Conservation (phyloP, 2,113 vertebrate species). For the Ptychochromis oligacanthus region DNA sequence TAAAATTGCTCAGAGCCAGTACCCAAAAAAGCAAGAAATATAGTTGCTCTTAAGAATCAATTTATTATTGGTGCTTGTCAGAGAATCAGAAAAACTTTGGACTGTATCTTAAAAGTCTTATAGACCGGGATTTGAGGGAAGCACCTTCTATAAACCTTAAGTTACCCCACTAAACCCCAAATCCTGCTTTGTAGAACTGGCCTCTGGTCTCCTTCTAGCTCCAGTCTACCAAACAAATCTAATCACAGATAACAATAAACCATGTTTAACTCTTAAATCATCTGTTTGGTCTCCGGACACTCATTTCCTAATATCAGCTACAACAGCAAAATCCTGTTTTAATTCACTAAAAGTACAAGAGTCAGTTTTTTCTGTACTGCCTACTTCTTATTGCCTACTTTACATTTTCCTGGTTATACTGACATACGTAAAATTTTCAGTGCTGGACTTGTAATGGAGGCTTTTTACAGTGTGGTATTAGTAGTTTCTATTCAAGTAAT, state of each 20-base stretch:
- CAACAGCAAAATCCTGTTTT: background rate
- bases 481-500: background rate
- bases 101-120: too few relatives aligned
- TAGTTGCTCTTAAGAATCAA: too few relatives aligned
- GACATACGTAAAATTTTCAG: background rate
- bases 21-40: too few relatives aligned
- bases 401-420: too few relatives aligned
- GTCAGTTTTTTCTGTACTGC: background rate
- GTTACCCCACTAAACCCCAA: background rate
- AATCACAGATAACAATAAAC: background rate
- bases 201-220: background rate
- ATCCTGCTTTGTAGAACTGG: background rate
- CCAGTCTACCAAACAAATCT: background rate
- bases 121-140: too few relatives aligned
- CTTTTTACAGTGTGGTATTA: background rate
- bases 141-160: background rate
- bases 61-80: too few relatives aligned
- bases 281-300: background rate
- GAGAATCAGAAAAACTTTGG: too few relatives aligned
- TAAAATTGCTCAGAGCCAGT: too few relatives aligned
- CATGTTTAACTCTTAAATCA: background rate
- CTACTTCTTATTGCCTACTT: background rate
- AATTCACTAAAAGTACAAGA: fast-evolving
- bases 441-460: background rate
- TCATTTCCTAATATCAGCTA: background rate